Base-by-base conservation (phyloP, 2,888 invertebrate species). In the Megaustenia siamemsis region DNA sequence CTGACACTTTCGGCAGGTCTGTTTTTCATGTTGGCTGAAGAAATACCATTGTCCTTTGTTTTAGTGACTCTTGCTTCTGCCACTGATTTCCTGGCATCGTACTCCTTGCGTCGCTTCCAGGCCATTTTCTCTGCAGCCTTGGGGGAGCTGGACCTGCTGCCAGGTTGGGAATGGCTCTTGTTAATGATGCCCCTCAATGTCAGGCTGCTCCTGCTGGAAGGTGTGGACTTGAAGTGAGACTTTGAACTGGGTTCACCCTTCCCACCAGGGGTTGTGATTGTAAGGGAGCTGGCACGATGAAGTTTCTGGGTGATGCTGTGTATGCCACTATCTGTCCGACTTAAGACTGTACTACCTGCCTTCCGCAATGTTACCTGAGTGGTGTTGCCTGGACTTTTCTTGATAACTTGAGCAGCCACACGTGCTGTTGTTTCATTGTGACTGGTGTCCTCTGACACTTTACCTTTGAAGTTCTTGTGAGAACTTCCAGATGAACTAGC, bases 41-140 rank as follows among this genome's bases (percentile, higher is more conserved):
- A 88, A 88, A 24, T 86, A 78, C 89, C 90, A 69, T 45, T 40
- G 32, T 88, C 89, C 82, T 90, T 90, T 43, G 86, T 83, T 86
- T 92, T 92, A 32, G 5, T 45, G 68, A 90, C 88, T 86, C 93
- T 93, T 66, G 93, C 98, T 93, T 97, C 97, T 35, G 97, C 97
- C 0, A 98, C 98, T 40, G 98, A 97, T 93, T 97, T 97, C 96
- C 97, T 96, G 49, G 98, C 98, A 95, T 99, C 98, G 94, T 99
- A 99, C 90, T 97, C 97, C 91, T 98, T 98, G 87, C 99, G 95
- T 86, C 98, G 95, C 93, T 98, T 97, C 98, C 98, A 99, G 95
- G 98, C 98, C 94, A 97, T 96, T 92, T 97, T 97, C 18, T 96
- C 96, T 94, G 98, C 97, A 93, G 91, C 89, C 86, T 89, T 91